Evolutionary conservation across 92 coral and sea anemone genomes (phyloP), one percentile per base, ranked within the genome.

Genomic region (Porites cylindrica): DNA sequence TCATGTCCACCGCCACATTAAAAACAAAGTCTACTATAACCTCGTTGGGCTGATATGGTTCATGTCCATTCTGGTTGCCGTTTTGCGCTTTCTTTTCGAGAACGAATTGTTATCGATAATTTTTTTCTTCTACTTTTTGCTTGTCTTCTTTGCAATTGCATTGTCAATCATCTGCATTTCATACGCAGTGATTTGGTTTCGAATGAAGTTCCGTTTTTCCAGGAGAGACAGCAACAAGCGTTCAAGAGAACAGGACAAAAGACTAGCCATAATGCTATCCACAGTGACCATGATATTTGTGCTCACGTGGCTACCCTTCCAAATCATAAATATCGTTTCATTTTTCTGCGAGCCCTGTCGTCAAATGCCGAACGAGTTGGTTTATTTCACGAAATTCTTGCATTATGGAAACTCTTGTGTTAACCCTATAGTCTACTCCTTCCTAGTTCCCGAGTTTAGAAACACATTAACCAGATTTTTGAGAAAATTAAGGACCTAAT

Each of bases 351-450:
- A 32, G 24, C 52, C 93, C 2, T 95, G 98, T 52, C 81, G 80
- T 58, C 65, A 43, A 6, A 90, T 95, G 69, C 93, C 98, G 10
- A 66, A 87, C 50, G 93, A 95, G 68, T 50, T 91, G 23, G 91
- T 91, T 9, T 88, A 90, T 71, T 72, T 93, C 53, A 59, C 91
- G 43, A 95, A 95, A 66, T 88, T 95, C 16, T 84, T 95, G 51
- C 98, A 95, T 79, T 95, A 93, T 43, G 89, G 90, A 7, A 95
- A 95, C 78, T 90, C 94, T 9, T 91, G 91, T 66, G 88, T 95
- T n/a, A 95, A 95, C 38, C 98, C 98, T 10, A 88, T 95, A 23
- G 91, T 95, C 26, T 95, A 95, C 68, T 95, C 98, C 4, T 95
- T 90, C 70, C 70, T 95, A 51, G 98, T 95, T 14, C 98, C 98